These are phyloP conservation scores for Yponomeuta evonymella DNA, from an alignment of 2,888 invertebrate species.

Conservation along the genomic window DNA sequence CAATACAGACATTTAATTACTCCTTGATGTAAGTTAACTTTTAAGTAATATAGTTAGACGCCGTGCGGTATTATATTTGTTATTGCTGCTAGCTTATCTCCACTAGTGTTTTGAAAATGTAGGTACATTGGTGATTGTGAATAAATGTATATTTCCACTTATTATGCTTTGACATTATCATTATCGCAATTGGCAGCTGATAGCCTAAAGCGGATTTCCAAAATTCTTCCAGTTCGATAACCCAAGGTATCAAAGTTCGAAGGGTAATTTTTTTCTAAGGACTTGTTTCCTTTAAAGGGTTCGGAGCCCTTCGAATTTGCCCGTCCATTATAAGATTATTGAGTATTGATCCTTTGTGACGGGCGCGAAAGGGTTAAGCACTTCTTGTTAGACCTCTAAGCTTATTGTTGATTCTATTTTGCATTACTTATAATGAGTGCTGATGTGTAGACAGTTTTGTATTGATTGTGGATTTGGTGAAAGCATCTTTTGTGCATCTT, in stretches of 20 bases:
- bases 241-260: neutral
- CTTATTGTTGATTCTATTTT: slow-evolving; percentile 22
- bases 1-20: too few relatives aligned
- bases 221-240: slow-evolving; percentile 8
- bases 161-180: neutral
- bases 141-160: neutral
- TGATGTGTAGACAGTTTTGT: neutral
- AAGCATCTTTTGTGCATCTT: too few relatives aligned
- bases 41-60: too few relatives aligned
- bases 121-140: too few relatives aligned
- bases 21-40: too few relatives aligned
- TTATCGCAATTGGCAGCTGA: neutral
- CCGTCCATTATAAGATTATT: slow-evolving; percentile 68
- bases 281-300: neutral
- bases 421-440: neutral
- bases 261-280: neutral
- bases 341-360: slow-evolving; percentile 66
- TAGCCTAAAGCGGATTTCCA: slow-evolving; percentile 13
- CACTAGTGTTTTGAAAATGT: too few relatives aligned
- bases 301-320: neutral
- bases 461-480: too few relatives aligned
- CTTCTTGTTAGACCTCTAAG: slow-evolving; percentile 43
- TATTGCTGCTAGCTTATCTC: too few relatives aligned
- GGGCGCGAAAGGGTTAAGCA: slow-evolving; percentile 65
- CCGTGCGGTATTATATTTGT: too few relatives aligned